Evolutionary conservation across 2,113 vertebrate genomes (phyloP), one percentile per base, ranked within the genome.

Genomic region (Colistium nudipinnis): DNA sequence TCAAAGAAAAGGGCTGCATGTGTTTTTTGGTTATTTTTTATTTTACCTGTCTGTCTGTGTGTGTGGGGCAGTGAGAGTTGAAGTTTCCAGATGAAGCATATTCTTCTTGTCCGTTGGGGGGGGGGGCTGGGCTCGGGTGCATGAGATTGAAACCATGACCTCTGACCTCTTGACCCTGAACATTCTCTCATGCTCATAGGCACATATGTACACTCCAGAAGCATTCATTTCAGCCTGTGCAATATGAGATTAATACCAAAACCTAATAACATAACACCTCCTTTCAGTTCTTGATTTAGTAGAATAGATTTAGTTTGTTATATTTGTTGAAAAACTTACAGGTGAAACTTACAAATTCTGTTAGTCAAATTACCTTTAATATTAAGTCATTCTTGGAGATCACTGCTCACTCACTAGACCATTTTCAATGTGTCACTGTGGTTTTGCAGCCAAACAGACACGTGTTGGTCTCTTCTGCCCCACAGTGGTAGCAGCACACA

Each of bases 401-500:
- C n/a, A n/a, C n/a, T n/a, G n/a, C n/a, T n/a, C n/a, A n/a, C n/a
- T n/a, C n/a, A n/a, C n/a, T n/a, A n/a, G n/a, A n/a, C n/a, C n/a
- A n/a, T n/a, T n/a, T n/a, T 36, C 6, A 30, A 4, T 39, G 60
- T 60, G 25, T 24, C 8, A 9, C 31, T 2, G 51, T 17, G 47
- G n/a, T 13, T 24, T 27, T 17, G n/a, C 39, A 41, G 16, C 17
- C 39, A 41, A 16, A n/a, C 39, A 43, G 16, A 43, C 43, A 20
- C 43, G 22, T 49, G 64, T 43, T 75, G 63, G 74, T 84, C 73
- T 87, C 70, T 85, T 62, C 82, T 88, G 80, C 84, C 74, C 65
- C 80, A 60, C 68, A 84, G 88, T 91, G 86, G 90, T 60, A 16
- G 71, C 76, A 47, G 70, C 76, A 81, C 80, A 61, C 63, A 31